phyloP scores from a whole-genome alignment of 2,888 invertebrate genomes.

The Mimachlamys varia region DNA sequence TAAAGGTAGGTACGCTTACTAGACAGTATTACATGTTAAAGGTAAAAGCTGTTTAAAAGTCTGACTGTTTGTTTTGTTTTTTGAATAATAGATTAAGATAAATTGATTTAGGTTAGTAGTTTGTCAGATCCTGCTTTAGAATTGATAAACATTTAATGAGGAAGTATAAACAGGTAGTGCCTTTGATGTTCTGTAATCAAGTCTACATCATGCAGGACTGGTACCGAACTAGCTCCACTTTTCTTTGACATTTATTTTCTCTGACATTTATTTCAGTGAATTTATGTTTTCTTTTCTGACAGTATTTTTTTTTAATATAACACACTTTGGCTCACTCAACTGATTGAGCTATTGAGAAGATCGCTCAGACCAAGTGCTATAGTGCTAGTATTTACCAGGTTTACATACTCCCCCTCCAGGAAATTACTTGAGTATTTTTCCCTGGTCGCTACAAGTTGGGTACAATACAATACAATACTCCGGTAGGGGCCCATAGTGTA shows the following conservation, averaged over 20 bases:
- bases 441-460: too few relatives aligned
- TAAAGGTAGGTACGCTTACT: neutral
- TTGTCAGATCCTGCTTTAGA: neutral
- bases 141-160: conserved; percentile 10
- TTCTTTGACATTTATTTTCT: neutral
- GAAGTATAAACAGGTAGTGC: neutral
- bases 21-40: neutral
- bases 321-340: too few relatives aligned
- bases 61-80: neutral
- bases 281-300: too few relatives aligned
- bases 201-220: neutral
- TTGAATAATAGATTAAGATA: neutral
- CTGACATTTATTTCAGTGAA: neutral
- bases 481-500: too few relatives aligned
- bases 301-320: too few relatives aligned
- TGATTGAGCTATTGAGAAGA: too few relatives aligned
- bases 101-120: neutral
- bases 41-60: neutral
- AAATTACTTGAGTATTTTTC: too few relatives aligned
- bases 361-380: too few relatives aligned
- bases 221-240: neutral
- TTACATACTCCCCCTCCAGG: too few relatives aligned
- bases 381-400: too few relatives aligned
- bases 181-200: neutral
- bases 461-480: too few relatives aligned